Base-by-base conservation (phyloP, 2,797 vertebrate species). In the Esox masquinongy region DNA sequence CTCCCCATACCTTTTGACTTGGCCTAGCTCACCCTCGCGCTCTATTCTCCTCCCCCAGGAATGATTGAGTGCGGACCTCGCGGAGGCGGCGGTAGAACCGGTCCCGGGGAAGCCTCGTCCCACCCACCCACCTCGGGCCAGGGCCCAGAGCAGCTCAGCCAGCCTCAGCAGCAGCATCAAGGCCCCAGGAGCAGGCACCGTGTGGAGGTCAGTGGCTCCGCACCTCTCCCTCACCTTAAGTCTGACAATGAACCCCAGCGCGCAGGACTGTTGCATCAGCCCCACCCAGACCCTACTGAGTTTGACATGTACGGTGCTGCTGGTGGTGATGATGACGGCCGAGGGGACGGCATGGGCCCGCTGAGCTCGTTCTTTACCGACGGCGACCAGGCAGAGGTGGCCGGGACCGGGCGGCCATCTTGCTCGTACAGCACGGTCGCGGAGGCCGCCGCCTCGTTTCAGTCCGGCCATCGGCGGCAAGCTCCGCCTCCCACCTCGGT, bases 201-300 rank as follows among this genome's bases (percentile, higher is more conserved):
- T 74, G 77, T 87, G 92, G 93, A 94, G 93, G 93, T 94, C 93
- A 94, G 93, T 94, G 92, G 89, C 92, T 91, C 92, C 91, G 92
- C 92, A 88, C 88, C 90, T 90, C 91, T 86, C 82, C 88, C 90
- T 90, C 90, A 86, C 83, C 88, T 92, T 91, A 93, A 90, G 82
- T 87, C 88, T 90, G 88, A 92, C 81, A 76, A 71, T 88, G 73
- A 83, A 77, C 88, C 74, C 78, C 80, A 77, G 50, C 73, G 82
- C 39, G 79, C 74, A 49, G 79, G 78, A 86, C 72, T 0, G 3
- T 78, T 77, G 83, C 24, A 7, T 84, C 70, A 76, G 82, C 24
- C 6, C 85, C 70, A 76, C 50, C 29, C 70, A 24, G 71, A 76
- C 31, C 31, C 53, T 31, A 24, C 53, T 31, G 31, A 26, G 70